Evolutionary conservation across 1,140 invertebrate genomes (phyloP).

Genomic region (Micrasema minimum): DNA sequence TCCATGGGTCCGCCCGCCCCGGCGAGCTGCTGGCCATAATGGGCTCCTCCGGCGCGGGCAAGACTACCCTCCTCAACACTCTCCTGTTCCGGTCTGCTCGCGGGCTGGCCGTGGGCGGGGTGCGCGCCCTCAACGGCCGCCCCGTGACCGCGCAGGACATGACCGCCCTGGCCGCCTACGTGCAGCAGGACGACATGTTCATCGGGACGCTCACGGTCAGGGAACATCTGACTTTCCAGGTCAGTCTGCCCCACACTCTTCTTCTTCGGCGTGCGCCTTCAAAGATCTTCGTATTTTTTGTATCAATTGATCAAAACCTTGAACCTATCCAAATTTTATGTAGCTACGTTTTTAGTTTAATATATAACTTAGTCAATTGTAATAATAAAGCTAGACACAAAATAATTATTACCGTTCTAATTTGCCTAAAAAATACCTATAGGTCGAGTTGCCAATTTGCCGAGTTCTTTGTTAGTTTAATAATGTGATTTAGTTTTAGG

Average conservation of each 20-base stretch:
- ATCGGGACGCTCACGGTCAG: slow-evolving; percentile 90
- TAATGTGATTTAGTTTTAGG: no score
- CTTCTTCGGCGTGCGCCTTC: no score
- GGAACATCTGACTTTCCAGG: slow-evolving; percentile 91
- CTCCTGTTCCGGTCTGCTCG: slow-evolving; percentile 81
- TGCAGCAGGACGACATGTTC: slow-evolving; percentile 96
- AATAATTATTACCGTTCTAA: no score
- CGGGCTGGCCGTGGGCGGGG: slow-evolving; percentile 77
- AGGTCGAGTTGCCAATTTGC: no score
- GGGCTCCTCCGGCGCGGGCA: slow-evolving; percentile 95
- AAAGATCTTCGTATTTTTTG: no score
- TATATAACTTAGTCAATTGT: no score
- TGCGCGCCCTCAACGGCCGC: slow-evolving; percentile 77
- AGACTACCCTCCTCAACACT: slow-evolving; percentile 93
- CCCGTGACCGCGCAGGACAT: slow-evolving; percentile 75
- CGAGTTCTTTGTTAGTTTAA: no score
- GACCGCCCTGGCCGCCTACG: slow-evolving; percentile 88
- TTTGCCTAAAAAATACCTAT: no score
- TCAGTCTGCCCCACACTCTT: slow-evolving; percentile 56
- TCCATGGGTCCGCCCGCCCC: slow-evolving; percentile 86
- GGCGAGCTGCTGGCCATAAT: slow-evolving; percentile 92
- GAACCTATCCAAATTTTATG: no score
- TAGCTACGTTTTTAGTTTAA: no score
- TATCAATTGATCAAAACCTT: no score
- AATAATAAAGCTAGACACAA: no score